Percentiles rank a stretch among this genome's conserved stretches.
Conservation (phyloP, 92 coral and sea anemone genomes). For the Pocillopora meandrina region DNA sequence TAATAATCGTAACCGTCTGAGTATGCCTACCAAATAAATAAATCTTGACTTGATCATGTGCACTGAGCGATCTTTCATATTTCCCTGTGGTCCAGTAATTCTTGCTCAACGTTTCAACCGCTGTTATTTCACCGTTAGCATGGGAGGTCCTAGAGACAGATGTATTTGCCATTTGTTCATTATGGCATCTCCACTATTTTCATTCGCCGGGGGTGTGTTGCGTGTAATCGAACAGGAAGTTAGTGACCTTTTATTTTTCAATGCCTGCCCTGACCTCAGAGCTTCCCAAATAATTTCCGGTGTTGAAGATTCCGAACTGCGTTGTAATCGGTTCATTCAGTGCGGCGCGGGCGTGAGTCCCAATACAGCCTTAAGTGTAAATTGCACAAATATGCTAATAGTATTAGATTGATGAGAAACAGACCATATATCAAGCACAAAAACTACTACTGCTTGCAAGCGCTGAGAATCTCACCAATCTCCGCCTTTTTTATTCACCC, state of each 20-base stretch:
- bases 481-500: not conserved
- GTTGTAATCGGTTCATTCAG: slow-evolving; percentile 26
- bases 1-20: no score
- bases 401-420: slow-evolving; percentile 35
- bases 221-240: slow-evolving; percentile 38
- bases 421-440: not conserved
- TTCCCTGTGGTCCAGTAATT: not conserved
- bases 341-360: slow-evolving; percentile 39
- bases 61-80: no score
- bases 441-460: not conserved
- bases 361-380: slow-evolving; percentile 26
- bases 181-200: slow-evolving; percentile 28
- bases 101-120: not conserved
- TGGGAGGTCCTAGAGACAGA: slow-evolving; percentile 1
- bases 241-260: slow-evolving; percentile 27
- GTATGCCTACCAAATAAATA: no score
- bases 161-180: slow-evolving; percentile 24
- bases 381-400: slow-evolving; percentile 38
- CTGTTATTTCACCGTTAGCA: slow-evolving; percentile 6
- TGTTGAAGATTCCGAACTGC: slow-evolving; percentile 9
- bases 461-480: not conserved
- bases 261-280: slow-evolving; percentile 7
- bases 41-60: no score
- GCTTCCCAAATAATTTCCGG: slow-evolving; percentile 37
- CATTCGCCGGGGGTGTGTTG: slow-evolving; percentile 18